phyloP scores from a whole-genome alignment of 2,797 vertebrate species.

The Scleropages formosus region DNA sequence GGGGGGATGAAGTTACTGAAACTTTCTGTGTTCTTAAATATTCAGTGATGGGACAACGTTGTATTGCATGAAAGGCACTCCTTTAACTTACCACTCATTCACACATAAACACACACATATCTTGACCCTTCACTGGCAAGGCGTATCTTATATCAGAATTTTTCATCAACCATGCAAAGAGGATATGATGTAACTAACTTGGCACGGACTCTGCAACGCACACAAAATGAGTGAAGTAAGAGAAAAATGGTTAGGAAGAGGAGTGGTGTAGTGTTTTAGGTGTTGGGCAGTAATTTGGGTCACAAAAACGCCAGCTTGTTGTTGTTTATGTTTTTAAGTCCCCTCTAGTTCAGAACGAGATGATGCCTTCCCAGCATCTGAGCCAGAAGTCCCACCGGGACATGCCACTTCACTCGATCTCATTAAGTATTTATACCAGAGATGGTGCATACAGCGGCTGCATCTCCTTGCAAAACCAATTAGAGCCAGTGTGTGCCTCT shows the following conservation, averaged over 20 bases:
- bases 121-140: no score
- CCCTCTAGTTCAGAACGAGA: constrained; percentile 25
- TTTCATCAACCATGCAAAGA: no score
- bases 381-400: constrained; percentile 65
- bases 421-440: constrained; percentile 98
- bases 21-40: background rate
- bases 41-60: background rate
- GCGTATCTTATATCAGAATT: no score
- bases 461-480: constrained; percentile 95
- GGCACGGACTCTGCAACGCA: no score
- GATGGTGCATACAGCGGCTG: constrained; percentile 81
- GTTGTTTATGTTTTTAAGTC: no score
- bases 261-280: no score
- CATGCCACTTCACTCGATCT: constrained; percentile 90
- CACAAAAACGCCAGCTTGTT: no score
- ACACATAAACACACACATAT: constrained; percentile 16
- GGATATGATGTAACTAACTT: no score
- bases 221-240: background rate
- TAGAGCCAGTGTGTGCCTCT: constrained; percentile 68
- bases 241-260: constrained; percentile 51
- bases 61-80: no score
- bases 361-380: background rate
- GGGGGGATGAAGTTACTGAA: constrained; percentile 5
- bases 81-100: background rate
- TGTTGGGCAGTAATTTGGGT: no score